Evolutionary conservation across 2,888 invertebrate genomes (phyloP), one percentile per base, ranked within the genome.

Genomic region (Eupithecia inturbata): DNA sequence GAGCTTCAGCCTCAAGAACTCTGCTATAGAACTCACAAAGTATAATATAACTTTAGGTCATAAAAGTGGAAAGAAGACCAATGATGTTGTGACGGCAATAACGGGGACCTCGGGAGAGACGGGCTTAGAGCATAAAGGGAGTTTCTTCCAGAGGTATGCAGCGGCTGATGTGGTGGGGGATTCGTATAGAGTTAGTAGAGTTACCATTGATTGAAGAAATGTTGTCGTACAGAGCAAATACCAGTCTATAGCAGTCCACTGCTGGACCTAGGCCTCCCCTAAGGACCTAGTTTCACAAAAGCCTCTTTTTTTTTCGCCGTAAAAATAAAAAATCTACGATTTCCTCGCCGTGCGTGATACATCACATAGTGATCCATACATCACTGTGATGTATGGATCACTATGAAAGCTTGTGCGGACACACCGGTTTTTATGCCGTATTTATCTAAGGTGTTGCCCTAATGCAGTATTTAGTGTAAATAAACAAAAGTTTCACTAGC

Each of bases 1-100:
- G 0, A 92, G 88, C 69, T 91, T 91, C 28, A 93, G 89, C 73
- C 83, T 89, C 1, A 89, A 84, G 64, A 88, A 83, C 57, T 36
- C 88, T 57, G 57, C 57, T 4, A 33, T 91, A 16, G 93, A 93
- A 82, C 75, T 80, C 0, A 87, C 86, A n/a, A 89, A 88, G 80
- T 92, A 92, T 66, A 92, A 93, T 66, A 79, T 93, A n/a, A 92
- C 91, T 1, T 66, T 94, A 62, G 92, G 93, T 0, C 86, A 87
- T 0, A 88, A 81, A 26, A 86, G 84, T 53, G 91, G 92, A 0
- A 88, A 83, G 67, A 87, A 81, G 68, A 92, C 92, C 0, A 94
- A 94, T 77, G 94, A 94, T 71, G 93, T 94, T 26, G 87, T 92
- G 14, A 92, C 92, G 0, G 93, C 93, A 0, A 90, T 93, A 0